These are phyloP conservation scores for Nephila pilipes DNA, from an alignment of 1,140 invertebrate species.

Conservation along the genomic window DNA sequence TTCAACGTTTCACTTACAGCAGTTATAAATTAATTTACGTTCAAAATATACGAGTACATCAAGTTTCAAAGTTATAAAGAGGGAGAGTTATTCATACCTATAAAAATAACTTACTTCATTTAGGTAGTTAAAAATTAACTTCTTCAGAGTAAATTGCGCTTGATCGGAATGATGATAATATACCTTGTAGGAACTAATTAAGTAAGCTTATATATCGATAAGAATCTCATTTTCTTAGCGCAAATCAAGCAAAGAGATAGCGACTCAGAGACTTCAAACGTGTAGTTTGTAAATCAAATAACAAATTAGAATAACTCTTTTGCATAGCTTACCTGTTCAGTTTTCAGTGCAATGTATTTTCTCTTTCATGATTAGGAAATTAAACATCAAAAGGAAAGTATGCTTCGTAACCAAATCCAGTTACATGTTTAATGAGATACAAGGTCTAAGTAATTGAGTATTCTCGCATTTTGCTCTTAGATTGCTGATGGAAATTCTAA, in stretches of 20 bases:
- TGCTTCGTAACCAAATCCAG: neutral
- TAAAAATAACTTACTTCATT: too few relatives aligned
- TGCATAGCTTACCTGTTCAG: neutral
- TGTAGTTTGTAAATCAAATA: neutral
- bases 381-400: neutral
- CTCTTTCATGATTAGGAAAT: slow-evolving; percentile 13
- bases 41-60: too few relatives aligned
- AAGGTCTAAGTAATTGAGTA: neutral
- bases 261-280: neutral
- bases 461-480: neutral
- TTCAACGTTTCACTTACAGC: too few relatives aligned
- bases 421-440: slow-evolving; percentile 11
- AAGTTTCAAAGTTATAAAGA: too few relatives aligned
- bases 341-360: neutral
- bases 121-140: neutral
- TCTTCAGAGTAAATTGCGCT: neutral
- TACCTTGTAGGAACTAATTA: neutral
- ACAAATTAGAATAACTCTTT: slow-evolving; percentile 8
- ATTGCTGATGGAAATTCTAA: neutral
- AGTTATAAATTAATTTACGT: too few relatives aligned
- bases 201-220: neutral
- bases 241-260: neutral
- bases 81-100: too few relatives aligned
- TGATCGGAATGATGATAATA: neutral
- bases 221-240: neutral